These are phyloP conservation scores for Ceriagrion tenellum DNA, from an alignment of 2,888 invertebrate genomes.

Conservation along the genomic window DNA sequence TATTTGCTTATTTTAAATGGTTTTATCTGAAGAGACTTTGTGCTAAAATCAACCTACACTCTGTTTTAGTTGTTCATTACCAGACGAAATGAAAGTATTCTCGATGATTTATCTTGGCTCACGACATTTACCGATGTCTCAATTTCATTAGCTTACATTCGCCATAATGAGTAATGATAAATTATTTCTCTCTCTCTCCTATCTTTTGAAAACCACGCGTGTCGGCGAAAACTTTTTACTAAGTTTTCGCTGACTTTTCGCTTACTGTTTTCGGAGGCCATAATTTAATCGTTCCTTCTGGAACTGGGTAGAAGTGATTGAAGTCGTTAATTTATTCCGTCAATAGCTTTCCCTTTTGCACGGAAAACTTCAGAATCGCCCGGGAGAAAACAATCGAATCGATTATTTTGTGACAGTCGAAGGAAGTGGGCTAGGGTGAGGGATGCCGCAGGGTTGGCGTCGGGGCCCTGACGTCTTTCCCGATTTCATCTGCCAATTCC, in stretches of 20 bases:
- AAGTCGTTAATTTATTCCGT: conserved; percentile 11
- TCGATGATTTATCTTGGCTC: background rate
- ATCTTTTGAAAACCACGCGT: background rate
- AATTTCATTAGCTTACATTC: background rate
- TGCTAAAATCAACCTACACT: too few relatives aligned
- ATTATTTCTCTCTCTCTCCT: background rate
- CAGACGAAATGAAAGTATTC: too few relatives aligned
- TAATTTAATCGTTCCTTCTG: background rate
- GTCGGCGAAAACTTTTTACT: background rate
- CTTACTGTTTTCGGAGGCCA: too few relatives aligned
- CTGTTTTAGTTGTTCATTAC: too few relatives aligned
- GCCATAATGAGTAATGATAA: background rate
- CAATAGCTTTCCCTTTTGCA: background rate
- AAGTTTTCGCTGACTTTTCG: background rate
- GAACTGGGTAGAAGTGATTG: background rate
- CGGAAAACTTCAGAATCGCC: background rate
- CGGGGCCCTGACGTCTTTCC: background rate
- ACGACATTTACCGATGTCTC: background rate
- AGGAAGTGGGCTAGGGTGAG: background rate
- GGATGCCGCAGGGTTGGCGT: background rate
- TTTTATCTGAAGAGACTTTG: too few relatives aligned
- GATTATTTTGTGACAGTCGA: conserved; percentile 9
- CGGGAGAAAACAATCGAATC: background rate
- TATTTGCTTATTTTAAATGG: too few relatives aligned
- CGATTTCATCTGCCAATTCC: background rate